A percentile compares a stretch with the other conserved stretches of the same genome.
phyloP scores from a whole-genome alignment of 2,888 invertebrate genomes.

The Asteroscopus sphinx region DNA sequence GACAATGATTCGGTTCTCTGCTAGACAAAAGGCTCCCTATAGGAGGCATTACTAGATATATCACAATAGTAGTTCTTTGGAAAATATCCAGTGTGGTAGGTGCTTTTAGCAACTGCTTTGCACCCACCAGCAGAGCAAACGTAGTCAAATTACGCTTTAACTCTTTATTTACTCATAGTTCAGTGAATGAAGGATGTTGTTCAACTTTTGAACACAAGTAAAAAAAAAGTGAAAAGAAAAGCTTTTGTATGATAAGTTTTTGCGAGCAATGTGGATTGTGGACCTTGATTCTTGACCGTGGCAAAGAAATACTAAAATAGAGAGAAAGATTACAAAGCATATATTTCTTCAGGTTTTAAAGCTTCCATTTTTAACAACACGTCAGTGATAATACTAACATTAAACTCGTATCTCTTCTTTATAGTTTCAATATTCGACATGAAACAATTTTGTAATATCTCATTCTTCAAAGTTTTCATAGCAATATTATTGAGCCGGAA shows the following conservation, averaged over 20 bases:
- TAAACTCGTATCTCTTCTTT: constrained; percentile 9
- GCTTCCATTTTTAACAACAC: constrained; percentile 6
- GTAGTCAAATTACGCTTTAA: no score
- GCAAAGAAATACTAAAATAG: background rate
- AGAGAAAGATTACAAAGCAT: background rate
- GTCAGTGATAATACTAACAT: constrained; percentile 14
- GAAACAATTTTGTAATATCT: constrained; percentile 21
- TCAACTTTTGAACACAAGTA: no score
- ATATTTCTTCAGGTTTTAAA: constrained; percentile 1
- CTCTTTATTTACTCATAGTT: no score
- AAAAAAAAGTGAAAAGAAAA: no score
- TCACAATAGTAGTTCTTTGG: no score
- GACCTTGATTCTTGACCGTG: constrained; percentile 9
- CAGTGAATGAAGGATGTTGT: no score
- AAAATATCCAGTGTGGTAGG: no score
- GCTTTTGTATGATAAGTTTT: background rate
- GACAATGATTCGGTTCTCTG: no score
- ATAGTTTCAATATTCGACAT: constrained; percentile 16
- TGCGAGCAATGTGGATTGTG: background rate
- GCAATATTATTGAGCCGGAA: constrained; percentile 20
- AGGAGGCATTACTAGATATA: no score
- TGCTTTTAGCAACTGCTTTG: no score
- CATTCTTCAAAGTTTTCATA: constrained; percentile 28
- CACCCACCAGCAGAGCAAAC: no score
- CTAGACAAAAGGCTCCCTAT: no score